These are phyloP conservation scores for Zapornia atra DNA, from an alignment of 2,113 vertebrate species.

Conservation along the genomic window DNA sequence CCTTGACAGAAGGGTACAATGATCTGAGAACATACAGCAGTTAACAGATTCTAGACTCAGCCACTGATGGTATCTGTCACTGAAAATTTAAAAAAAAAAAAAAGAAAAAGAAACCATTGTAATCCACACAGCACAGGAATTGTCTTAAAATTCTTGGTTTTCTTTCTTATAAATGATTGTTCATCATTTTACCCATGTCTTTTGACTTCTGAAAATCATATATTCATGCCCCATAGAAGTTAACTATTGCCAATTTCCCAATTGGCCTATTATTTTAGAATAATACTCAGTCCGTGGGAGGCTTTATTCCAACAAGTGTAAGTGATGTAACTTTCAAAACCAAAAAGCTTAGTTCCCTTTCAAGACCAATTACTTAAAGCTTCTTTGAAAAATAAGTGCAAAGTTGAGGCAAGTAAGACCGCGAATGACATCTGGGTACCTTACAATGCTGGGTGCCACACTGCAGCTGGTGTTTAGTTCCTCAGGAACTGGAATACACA, in stretches of 20 bases:
- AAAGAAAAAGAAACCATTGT: not conserved
- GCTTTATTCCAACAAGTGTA: not conserved
- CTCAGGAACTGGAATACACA: not conserved
- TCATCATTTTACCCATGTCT: not conserved
- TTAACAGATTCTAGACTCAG: not conserved
- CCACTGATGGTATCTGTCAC: not conserved
- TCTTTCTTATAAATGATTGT: not conserved
- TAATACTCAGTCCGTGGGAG: not conserved
- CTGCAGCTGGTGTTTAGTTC: not conserved
- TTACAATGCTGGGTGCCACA: not conserved
- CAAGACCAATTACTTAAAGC: not conserved
- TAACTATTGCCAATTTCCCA: not conserved
- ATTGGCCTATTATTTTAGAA: not conserved
- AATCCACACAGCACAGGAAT: not conserved
- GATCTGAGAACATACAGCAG: not conserved
- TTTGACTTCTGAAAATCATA: not conserved
- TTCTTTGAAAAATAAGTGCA: not conserved
- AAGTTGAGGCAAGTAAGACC: not conserved
- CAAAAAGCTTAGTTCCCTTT: not conserved
- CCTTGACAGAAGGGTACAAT: not conserved
- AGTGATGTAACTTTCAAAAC: not conserved
- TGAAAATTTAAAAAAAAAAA: not conserved
- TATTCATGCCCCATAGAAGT: not conserved
- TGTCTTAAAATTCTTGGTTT: not conserved
- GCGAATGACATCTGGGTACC: not conserved